Evolutionary conservation across 2,888 invertebrate species (phyloP).

Genomic region (Acronicta leporina): DNA sequence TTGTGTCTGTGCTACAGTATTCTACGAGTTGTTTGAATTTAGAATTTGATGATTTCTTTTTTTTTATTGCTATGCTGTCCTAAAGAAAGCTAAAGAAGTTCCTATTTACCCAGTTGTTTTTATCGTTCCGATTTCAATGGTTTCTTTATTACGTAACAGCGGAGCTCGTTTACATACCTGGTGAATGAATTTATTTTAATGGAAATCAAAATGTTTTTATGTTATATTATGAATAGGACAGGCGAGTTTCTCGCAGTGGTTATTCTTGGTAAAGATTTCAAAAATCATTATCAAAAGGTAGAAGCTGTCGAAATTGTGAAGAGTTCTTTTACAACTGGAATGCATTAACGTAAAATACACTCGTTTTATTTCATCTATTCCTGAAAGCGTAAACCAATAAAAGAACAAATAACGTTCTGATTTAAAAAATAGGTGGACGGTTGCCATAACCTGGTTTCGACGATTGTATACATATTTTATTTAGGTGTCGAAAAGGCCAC

Average conservation of each 20-base stretch:
- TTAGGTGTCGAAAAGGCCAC: constrained; percentile 39
- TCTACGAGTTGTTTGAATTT: not conserved
- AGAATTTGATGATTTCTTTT: not conserved
- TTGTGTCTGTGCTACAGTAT: not conserved
- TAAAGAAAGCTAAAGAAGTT: not conserved
- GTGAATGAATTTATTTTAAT: too few relatives aligned
- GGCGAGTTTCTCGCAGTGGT: too few relatives aligned
- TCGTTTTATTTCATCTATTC: constrained; percentile 14
- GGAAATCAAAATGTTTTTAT: too few relatives aligned
- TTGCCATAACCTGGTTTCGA: constrained; percentile 37
- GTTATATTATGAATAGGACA: too few relatives aligned
- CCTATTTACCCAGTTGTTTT: constrained; percentile 13
- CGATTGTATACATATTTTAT: constrained; percentile 37
- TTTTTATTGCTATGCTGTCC: not conserved
- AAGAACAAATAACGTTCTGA: constrained; percentile 25
- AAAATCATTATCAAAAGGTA: too few relatives aligned
- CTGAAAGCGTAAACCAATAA: constrained; percentile 26
- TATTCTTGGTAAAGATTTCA: too few relatives aligned
- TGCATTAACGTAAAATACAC: constrained; percentile 24
- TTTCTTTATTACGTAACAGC: constrained; percentile 5
- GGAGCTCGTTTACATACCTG: not conserved
- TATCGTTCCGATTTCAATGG: not conserved
- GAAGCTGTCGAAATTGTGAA: too few relatives aligned
- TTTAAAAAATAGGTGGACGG: constrained; percentile 37
- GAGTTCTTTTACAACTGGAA: not conserved